These are phyloP conservation scores for Sympetrum striolatum DNA, from an alignment of 2,888 invertebrate genomes.

Conservation along the genomic window DNA sequence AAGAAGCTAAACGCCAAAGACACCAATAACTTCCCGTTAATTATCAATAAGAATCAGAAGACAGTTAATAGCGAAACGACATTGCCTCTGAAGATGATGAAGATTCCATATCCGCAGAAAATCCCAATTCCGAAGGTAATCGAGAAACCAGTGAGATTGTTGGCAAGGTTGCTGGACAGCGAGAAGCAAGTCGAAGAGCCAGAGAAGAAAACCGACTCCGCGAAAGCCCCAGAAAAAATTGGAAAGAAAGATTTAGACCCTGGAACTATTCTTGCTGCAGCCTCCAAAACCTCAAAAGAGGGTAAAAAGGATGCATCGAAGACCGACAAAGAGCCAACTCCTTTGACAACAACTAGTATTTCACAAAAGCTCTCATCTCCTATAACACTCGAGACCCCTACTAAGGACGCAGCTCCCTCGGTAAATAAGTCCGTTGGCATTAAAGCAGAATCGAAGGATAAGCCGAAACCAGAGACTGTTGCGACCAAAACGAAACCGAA, in stretches of 20 bases:
- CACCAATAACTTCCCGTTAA: neutral
- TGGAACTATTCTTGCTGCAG: neutral
- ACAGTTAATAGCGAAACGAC: neutral
- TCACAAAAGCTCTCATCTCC: neutral
- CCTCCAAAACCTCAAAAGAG: neutral
- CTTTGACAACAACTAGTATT: neutral
- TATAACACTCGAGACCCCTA: neutral
- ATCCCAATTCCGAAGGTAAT: neutral
- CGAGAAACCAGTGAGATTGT: neutral
- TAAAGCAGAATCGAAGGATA: neutral
- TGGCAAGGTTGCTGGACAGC: neutral
- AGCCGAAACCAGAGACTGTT: neutral
- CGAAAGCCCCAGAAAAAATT: neutral
- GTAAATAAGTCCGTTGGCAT: neutral
- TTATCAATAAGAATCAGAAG: neutral
- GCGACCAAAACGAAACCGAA: neutral
- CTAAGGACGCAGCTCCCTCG: neutral
- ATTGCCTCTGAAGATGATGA: neutral
- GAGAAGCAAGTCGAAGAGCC: neutral
- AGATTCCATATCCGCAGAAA: neutral
- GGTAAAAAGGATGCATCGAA: neutral
- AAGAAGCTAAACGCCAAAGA: neutral
- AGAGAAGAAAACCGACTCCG: neutral
- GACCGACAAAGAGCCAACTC: neutral
- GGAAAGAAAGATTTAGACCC: neutral